Base-by-base conservation (phyloP, 2,797 vertebrate genomes). In the Anabacerthia variegaticeps region DNA sequence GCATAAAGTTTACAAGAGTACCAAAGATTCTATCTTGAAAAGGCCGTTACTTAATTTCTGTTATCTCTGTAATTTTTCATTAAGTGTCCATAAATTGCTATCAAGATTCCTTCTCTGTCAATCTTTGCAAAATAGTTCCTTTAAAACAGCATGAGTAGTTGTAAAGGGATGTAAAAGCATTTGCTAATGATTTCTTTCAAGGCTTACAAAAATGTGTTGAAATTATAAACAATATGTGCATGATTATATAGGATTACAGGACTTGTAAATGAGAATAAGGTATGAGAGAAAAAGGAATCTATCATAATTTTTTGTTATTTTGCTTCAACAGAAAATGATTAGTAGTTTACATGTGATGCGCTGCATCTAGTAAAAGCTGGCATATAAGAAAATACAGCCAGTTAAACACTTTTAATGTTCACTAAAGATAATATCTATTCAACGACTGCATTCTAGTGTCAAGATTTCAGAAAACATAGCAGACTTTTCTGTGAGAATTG, bases 131-230 rank as follows among this genome's bases (percentile, higher is more conserved):
- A 61, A 75, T 61, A 37, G 2, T 66, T 46, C 7, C 63, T 75
- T 85, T 76, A 49, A 73, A 81, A 37, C 37, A 76, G 21, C 49
- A 41, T 4, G 4, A 52, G 93, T 11, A 88, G 23, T 81, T 88
- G 78, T 43, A 74, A 72, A 81, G 61, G 34, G 88, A 63, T 69
- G 32, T 73, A 66, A 82, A 92, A 15, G 82, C 92, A 77, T 95
- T 61, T 90, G 27, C 27, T 80, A 77, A 75, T 30, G 77, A 86
- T 95, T 90, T 93, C 32, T 76, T 79, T 87, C 28, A 91, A 39
- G 88, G 21, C 54, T 62, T 59, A 56, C 28, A 44, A 94, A 92
- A 89, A 54, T 86, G 88, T 36, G 46, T 24, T 85, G n/a, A 73
- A 93, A 78, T 81, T 52, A 80, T 62, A 77, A 92, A 92, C 68